Percentiles rank a stretch among this genome's conserved stretches.
Evolutionary conservation across 2,797 vertebrate genomes (phyloP).

Genomic region (Syngnathus acus): DNA sequence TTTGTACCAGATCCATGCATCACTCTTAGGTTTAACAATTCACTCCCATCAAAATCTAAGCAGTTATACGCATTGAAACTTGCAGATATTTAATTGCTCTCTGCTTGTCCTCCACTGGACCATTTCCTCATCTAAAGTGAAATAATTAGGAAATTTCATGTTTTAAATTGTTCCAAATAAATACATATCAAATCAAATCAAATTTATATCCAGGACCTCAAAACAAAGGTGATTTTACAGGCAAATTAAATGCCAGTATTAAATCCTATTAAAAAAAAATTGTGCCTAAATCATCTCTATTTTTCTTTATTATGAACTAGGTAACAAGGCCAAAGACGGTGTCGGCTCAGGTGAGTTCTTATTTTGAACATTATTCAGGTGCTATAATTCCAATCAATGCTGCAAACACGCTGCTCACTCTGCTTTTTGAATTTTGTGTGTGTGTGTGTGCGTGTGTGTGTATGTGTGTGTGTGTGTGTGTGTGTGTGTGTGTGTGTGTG

Average conservation of each 20-base stretch:
- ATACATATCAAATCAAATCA: no score
- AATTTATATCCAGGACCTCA: neutral
- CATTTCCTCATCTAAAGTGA: neutral
- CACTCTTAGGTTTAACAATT: neutral
- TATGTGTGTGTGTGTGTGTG: no score
- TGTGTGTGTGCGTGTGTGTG: no score
- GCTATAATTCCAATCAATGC: neutral
- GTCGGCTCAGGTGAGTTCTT: constrained; percentile 83
- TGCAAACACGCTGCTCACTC: neutral
- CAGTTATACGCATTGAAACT: no score
- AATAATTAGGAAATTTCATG: no score
- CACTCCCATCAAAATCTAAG: neutral
- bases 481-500: no score
- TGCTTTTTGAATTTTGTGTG: neutral
- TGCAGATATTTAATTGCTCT: neutral
- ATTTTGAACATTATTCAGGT: neutral
- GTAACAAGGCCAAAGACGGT: constrained; percentile 94
- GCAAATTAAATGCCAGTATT: neutral
- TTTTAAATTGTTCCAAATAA: no score
- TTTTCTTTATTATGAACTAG: constrained; percentile 55
- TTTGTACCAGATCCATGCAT: neutral
- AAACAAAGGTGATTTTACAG: neutral
- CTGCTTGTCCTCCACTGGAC: neutral
- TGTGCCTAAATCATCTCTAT: constrained; percentile 12
- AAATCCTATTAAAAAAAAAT: neutral